A percentile compares a stretch with the other conserved stretches of the same genome.
These are phyloP conservation scores for Apocheima hispidaria DNA, from an alignment of 2,888 invertebrate genomes.

Conservation along the genomic window DNA sequence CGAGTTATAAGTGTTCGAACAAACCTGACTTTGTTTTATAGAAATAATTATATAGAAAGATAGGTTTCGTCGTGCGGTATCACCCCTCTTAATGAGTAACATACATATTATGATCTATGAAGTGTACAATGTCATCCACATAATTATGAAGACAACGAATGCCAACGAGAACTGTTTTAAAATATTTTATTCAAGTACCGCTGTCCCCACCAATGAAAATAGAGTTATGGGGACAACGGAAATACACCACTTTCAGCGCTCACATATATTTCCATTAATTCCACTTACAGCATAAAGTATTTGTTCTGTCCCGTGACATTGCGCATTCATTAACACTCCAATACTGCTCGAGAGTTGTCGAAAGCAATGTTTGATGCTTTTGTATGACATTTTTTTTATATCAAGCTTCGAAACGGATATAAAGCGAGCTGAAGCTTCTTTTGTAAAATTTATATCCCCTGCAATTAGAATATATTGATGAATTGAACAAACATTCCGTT, in stretches of 20 bases:
- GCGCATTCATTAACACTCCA: constrained; percentile 48
- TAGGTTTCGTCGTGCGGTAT: no score
- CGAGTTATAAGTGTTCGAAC: no score
- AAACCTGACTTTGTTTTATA: no score
- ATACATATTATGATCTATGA: no score
- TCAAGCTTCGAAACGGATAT: constrained; percentile 46
- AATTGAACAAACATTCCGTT: not conserved
- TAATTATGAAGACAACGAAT: no score
- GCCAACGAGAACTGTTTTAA: no score
- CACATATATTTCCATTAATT: not conserved
- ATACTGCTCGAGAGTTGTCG: constrained; percentile 30
- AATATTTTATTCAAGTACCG: no score
- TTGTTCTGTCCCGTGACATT: constrained; percentile 50
- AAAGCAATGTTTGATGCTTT: constrained; percentile 43
- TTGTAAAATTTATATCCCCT: constrained; percentile 52
- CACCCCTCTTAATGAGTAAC: no score
- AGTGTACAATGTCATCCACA: no score
- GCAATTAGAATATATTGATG: constrained; percentile 22
- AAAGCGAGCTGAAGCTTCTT: constrained; percentile 36
- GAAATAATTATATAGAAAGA: no score
- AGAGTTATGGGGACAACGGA: no score
- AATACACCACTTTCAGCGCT: not conserved
- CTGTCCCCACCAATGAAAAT: no score
- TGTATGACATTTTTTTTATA: constrained; percentile 9
- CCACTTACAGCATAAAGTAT: constrained; percentile 58